Evolutionary conservation across 2,888 invertebrate species (phyloP), one percentile per base, ranked within the genome.

Genomic region (Gnatocerus cornutus): DNA sequence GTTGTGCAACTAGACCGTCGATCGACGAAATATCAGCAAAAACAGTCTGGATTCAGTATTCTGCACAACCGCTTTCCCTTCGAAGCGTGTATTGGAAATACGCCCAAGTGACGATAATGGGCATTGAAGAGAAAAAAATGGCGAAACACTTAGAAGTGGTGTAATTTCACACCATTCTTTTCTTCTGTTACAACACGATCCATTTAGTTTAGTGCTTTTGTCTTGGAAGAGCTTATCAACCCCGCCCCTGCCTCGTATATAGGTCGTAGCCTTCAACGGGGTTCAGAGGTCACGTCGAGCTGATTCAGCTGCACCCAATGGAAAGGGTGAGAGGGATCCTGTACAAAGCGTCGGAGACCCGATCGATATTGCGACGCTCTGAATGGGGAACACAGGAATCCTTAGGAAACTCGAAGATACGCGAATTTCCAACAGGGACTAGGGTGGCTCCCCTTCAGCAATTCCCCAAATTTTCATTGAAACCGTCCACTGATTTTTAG

Each of bases 261-360:
- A 86, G 88, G 89, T 87, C 88, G 85, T 85, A 87, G 87, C 85
- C 86, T 86, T 83, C 83, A 79, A 78, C 76, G 79, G 85, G 83
- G 88, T 87, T 88, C 88, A 87, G 87, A 87, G 88, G 87, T 88
- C 87, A 85, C 84, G 85, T 84, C 62, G 74, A 75, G 75, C 77
- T 77, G 79, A 78, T 77, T 79, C 79, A 74, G 77, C 78, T 76
- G 75, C 76, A 76, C 70, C 69, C 71, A 67, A 65, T 68, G 69
- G 65, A 72, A 72, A 62, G 69, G 63, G 73, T 48, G 69, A 66
- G 68, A 66, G 69, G 68, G 71, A 52, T 46, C 33, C 56, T 52
- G 61, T 61, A 56, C 48, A 68, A 68, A 68, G 64, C 64, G 64
- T 53, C 33, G 65, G 65, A 56, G 64, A 39, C 50, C 30, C 55